Conservation (phyloP, 2,113 vertebrate species). For the Gadus chalcogrammus region DNA sequence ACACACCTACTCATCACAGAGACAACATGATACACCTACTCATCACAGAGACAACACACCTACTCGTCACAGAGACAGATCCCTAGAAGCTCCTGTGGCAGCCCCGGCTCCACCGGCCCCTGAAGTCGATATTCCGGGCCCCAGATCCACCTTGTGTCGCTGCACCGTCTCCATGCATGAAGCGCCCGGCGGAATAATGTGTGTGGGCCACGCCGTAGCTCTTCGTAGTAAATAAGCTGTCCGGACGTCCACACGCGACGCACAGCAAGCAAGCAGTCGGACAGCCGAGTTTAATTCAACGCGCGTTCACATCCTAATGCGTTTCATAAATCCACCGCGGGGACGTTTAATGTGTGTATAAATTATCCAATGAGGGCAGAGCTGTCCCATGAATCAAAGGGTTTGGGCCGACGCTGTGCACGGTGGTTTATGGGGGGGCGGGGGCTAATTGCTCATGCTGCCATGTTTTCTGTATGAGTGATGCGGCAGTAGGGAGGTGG, state of each 20-base stretch:
- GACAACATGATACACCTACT: too few relatives aligned
- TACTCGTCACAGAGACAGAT: too few relatives aligned
- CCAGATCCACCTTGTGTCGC: neutral
- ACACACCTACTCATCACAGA: too few relatives aligned
- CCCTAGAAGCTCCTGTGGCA: too few relatives aligned
- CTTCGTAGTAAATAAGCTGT: neutral
- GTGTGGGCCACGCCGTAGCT: neutral
- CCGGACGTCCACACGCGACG: neutral
- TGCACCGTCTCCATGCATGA: too few relatives aligned
- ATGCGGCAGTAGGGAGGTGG: neutral
- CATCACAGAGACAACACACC: too few relatives aligned
- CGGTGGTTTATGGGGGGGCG: slow-evolving; percentile 14
- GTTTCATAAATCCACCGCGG: slow-evolving; percentile 33
- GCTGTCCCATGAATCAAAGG: neutral
- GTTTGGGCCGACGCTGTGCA: too few relatives aligned
- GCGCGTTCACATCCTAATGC: neutral
- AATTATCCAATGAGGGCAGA: slow-evolving; percentile 9
- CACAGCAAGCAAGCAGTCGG: neutral
- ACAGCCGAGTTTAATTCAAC: slow-evolving; percentile 3
- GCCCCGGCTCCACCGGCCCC: too few relatives aligned
- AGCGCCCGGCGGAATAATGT: neutral
- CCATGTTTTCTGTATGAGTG: neutral
- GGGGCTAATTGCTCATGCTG: slow-evolving; percentile 17
- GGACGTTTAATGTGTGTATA: slow-evolving; percentile 10
- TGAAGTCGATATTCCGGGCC: neutral